Conservation (phyloP, 2,888 invertebrate species). For the Sphecodes monilicornis region DNA sequence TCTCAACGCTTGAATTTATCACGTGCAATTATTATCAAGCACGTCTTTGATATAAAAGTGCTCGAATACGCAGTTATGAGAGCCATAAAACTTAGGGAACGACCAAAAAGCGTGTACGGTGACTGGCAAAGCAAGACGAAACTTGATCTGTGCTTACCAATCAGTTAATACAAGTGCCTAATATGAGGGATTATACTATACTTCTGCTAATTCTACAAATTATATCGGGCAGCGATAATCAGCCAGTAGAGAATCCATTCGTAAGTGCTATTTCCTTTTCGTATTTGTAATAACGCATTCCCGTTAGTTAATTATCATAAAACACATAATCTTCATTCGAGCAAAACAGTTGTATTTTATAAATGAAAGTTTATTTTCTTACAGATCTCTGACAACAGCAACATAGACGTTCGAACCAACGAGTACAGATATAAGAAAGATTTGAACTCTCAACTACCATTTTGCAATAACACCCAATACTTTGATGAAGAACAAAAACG, state of each 20-base stretch:
- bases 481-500: conserved; percentile 78
- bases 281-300: not conserved
- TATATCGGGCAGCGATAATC: conserved; percentile 17
- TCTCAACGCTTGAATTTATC: conserved; percentile 37
- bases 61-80: conserved; percentile 8
- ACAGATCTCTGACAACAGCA: conserved; percentile 29
- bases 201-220: conserved; percentile 19
- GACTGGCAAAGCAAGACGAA: not conserved
- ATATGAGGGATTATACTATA: conserved; percentile 25
- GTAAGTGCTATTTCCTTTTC: conserved; percentile 35
- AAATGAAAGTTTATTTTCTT: conserved; percentile 13
- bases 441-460: not conserved
- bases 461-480: conserved; percentile 74
- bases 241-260: conserved; percentile 30
- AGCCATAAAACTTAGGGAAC: conserved; percentile 39
- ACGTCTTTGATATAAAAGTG: conserved; percentile 64
- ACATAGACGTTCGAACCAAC: not conserved
- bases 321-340: not conserved
- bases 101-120: conserved; percentile 14
- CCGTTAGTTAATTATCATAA: not conserved
- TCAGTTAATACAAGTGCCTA: conserved; percentile 11
- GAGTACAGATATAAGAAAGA: conserved; percentile 17
- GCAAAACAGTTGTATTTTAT: not conserved
- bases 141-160: not conserved
- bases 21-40: conserved; percentile 47